Evolutionary conservation across 2,797 vertebrate species (phyloP).

Genomic region (Chelidonichthys spinosus): DNA sequence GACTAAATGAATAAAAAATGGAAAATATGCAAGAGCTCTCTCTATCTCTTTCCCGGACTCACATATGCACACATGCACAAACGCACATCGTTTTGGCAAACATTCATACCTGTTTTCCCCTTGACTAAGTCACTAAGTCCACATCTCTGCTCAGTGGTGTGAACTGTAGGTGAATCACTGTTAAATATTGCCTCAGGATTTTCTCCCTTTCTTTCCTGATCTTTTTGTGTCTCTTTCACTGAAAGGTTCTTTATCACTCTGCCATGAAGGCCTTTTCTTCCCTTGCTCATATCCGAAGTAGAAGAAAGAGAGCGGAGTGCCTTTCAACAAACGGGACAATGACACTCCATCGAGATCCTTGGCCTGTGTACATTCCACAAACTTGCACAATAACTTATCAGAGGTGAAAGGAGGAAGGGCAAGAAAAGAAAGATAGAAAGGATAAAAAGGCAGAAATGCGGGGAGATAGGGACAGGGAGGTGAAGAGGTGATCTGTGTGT

Average conservation of each 20-base stretch:
- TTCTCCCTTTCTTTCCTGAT: conserved; percentile 65
- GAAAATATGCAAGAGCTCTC: conserved; percentile 22
- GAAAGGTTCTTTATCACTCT: conserved; percentile 74
- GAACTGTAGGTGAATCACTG: conserved; percentile 76
- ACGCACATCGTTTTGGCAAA: conserved; percentile 38
- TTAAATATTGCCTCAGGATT: conserved; percentile 80
- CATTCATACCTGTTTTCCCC: conserved; percentile 72
- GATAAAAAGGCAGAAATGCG: conserved; percentile 73
- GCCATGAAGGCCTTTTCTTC: conserved; percentile 70
- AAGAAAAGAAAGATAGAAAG: conserved; percentile 70
- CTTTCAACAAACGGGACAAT: conserved; percentile 75
- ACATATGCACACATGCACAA: conserved; percentile 7
- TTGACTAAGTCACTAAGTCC: conserved; percentile 71
- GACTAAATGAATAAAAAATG: conserved; percentile 29
- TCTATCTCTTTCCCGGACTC: conserved; percentile 27
- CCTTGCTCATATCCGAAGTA: conserved; percentile 63
- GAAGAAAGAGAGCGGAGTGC: conserved; percentile 68
- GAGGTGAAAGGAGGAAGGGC: conserved; percentile 73
- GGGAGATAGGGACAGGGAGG: conserved; percentile 67
- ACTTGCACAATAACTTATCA: conserved; percentile 82
- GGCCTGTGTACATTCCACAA: conserved; percentile 80
- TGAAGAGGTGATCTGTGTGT: conserved; percentile 66
- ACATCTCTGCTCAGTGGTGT: conserved; percentile 66
- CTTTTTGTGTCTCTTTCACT: conserved; percentile 63
- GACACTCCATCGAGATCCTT: conserved; percentile 66